Conservation (phyloP, 2,113 vertebrate species). For the Ochotona curzoniae region DNA sequence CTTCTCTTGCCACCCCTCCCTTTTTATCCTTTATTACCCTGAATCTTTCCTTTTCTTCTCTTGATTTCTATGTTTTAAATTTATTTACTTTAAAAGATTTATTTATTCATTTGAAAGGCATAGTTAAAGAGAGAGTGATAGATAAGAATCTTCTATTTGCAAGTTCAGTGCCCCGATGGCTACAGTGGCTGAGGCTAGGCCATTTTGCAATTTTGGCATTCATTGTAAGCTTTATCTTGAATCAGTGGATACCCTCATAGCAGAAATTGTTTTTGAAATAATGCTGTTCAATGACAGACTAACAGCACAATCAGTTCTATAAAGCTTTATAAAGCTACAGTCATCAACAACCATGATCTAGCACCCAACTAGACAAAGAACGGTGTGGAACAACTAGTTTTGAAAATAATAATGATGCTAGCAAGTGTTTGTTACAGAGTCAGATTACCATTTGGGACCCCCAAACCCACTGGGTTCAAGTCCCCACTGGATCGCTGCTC, state of each 20-base stretch:
- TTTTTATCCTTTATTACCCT: background rate
- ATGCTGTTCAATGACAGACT: background rate
- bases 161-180: no score
- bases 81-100: background rate
- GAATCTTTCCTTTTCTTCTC: background rate
- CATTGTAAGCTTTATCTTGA: background rate
- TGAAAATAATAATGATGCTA: background rate
- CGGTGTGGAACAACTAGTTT: background rate
- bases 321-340: background rate
- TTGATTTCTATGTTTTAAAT: background rate
- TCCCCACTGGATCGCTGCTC: no score
- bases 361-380: background rate
- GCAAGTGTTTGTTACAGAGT: no score
- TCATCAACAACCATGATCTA: background rate
- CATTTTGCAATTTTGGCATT: background rate
- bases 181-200: no score
- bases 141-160: no score
- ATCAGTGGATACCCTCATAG: background rate
- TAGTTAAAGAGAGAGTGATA: no score
- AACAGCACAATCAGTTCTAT: background rate
- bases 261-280: no score
- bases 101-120: no score
- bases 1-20: background rate
- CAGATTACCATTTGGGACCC: no score
- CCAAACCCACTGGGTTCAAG: no score